Evolutionary conservation across 2,888 invertebrate species (phyloP).

Genomic region (Trisateles emortualis): DNA sequence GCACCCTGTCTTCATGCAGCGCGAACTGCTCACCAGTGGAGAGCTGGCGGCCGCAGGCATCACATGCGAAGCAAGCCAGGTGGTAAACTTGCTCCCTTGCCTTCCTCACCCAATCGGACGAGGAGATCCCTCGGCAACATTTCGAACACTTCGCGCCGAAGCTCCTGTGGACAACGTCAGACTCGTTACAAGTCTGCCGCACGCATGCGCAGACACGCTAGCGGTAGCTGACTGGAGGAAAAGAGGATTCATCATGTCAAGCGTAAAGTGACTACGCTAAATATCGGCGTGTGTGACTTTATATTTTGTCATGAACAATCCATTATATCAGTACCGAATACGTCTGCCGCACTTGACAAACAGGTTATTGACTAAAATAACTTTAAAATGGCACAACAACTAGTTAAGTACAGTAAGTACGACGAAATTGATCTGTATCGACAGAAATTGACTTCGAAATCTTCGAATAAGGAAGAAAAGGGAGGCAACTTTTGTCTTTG

Average conservation of each 20-base stretch:
- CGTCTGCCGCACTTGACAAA: too few relatives aligned
- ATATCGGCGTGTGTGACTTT: neutral
- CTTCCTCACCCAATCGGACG: constrained; percentile 99
- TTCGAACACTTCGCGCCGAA: constrained; percentile 99
- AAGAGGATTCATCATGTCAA: neutral
- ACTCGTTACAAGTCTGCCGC: constrained; percentile 31
- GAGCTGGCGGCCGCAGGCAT: constrained; percentile 96
- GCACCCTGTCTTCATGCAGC: constrained; percentile 96
- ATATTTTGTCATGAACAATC: neutral
- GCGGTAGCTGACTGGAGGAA: constrained; percentile 11
- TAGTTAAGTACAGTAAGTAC: too few relatives aligned
- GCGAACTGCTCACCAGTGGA: constrained; percentile 99
- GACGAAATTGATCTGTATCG: too few relatives aligned
- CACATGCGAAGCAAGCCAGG: constrained; percentile 99
- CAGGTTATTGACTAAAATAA: too few relatives aligned
- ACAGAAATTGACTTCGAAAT: too few relatives aligned
- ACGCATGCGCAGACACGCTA: constrained; percentile 15
- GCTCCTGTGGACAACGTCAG: constrained; percentile 88
- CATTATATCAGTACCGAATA: neutral
- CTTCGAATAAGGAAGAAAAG: too few relatives aligned
- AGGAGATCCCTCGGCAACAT: constrained; percentile 96
- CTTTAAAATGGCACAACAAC: too few relatives aligned
- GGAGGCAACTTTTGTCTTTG: too few relatives aligned
- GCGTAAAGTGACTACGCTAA: neutral
- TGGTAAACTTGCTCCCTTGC: constrained; percentile 98